These are phyloP conservation scores for Drosophila serrata DNA, from an alignment of 1,140 invertebrate genomes.

Conservation along the genomic window DNA sequence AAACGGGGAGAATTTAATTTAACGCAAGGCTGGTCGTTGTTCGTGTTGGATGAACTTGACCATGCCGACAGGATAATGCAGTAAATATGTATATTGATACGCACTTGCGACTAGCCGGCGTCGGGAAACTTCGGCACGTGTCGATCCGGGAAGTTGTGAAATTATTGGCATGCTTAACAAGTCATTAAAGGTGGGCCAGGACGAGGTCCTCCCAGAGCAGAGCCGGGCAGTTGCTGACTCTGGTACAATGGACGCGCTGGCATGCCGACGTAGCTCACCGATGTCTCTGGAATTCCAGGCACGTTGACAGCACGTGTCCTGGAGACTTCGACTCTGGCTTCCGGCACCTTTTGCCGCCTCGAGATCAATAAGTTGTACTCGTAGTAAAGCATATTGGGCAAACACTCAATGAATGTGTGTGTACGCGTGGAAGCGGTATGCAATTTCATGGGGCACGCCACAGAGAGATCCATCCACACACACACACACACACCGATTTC, in stretches of 20 bases:
- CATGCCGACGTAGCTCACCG: conserved; percentile 63
- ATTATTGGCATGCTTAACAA: conserved; percentile 82
- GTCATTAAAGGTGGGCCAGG: conserved; percentile 62
- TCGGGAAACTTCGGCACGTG: conserved; percentile 78
- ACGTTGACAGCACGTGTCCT: conserved; percentile 80
- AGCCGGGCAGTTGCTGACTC: conserved; percentile 14
- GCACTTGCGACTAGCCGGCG: conserved; percentile 32
- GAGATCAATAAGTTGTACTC: conserved; percentile 55
- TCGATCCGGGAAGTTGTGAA: conserved; percentile 72
- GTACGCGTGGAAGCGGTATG: conserved; percentile 58
- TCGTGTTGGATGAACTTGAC: conserved; percentile 69
- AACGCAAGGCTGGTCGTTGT: conserved; percentile 75
- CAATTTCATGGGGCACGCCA: conserved; percentile 59
- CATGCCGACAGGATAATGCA: conserved; percentile 20
- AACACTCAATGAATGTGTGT: conserved; percentile 33
- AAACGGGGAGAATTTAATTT: conserved; percentile 83
- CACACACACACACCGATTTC: conserved; percentile 49
- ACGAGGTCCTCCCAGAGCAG: conserved; percentile 6
- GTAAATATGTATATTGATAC: conserved; percentile 40
- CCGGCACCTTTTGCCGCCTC: conserved; percentile 30
- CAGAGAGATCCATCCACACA: conserved; percentile 15
- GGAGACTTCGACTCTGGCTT: conserved; percentile 49
- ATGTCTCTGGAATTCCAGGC: conserved; percentile 72
- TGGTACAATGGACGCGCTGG: conserved; percentile 52
- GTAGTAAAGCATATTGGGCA: conserved; percentile 41